phyloP scores from a whole-genome alignment of 2,797 vertebrate genomes.

The Borostomias antarcticus region DNA sequence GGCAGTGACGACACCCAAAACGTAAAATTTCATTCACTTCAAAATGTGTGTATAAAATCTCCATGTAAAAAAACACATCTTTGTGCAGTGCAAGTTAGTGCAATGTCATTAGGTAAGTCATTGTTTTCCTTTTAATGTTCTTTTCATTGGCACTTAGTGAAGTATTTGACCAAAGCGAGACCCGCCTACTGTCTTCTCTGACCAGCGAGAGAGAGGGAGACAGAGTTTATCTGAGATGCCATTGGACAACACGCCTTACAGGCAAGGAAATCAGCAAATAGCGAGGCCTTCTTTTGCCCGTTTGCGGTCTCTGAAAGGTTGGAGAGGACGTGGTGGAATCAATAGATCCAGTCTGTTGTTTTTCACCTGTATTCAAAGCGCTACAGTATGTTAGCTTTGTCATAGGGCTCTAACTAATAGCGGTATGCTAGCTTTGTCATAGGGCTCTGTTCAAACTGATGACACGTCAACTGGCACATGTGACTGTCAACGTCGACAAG shows the following conservation, averaged over 20 bases:
- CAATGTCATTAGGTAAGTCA: constrained; percentile 73
- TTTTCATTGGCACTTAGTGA: constrained; percentile 85
- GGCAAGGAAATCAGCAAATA: constrained; percentile 28
- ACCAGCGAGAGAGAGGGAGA: constrained; percentile 18
- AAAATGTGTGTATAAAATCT: constrained; percentile 73
- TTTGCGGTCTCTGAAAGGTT: constrained; percentile 6
- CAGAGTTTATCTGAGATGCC: constrained; percentile 62
- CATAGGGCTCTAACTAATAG: constrained; percentile 8
- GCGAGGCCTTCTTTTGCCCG: neutral
- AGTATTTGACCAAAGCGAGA: constrained; percentile 65
- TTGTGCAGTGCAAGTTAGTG: constrained; percentile 82
- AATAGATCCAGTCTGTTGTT: constrained; percentile 13
- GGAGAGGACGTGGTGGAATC: constrained; percentile 15
- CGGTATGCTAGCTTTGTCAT: constrained; percentile 7
- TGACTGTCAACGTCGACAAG: neutral
- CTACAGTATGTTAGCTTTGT: constrained; percentile 11
- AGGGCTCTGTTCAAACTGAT: neutral
- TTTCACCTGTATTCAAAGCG: constrained; percentile 3
- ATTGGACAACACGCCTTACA: constrained; percentile 46
- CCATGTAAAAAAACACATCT: constrained; percentile 75
- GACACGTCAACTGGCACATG: neutral
- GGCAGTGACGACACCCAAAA: constrained; percentile 61
- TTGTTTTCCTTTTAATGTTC: constrained; percentile 62
- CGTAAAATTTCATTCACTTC: constrained; percentile 53
- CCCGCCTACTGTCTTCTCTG: constrained; percentile 30